These are phyloP conservation scores for Hymenochirus boettgeri DNA, from an alignment of 2,113 vertebrate species.

Conservation along the genomic window DNA sequence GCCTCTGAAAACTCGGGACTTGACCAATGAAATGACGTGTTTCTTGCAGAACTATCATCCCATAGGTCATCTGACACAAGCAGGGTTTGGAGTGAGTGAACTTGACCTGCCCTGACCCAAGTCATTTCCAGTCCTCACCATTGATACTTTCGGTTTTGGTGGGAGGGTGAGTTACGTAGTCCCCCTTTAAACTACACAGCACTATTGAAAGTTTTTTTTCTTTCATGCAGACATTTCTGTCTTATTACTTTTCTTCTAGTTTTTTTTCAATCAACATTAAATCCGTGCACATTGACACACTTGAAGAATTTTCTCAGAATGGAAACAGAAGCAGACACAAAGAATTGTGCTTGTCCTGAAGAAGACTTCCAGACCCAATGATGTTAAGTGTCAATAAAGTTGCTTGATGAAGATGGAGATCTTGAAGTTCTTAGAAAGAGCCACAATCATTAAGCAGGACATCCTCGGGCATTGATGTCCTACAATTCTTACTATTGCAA, in stretches of 20 bases:
- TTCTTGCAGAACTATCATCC: no score
- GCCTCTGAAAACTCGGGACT: no score
- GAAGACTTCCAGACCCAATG: background rate
- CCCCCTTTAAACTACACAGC: no score
- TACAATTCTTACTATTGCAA: slow-evolving; percentile 65
- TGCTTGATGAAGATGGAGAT: slow-evolving; percentile 84
- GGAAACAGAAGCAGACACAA: slow-evolving; percentile 6
- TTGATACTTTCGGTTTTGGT: no score
- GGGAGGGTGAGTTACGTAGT: no score
- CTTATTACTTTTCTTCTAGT: slow-evolving; percentile 55
- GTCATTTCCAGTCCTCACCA: no score
- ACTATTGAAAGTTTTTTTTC: no score
- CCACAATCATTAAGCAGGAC: slow-evolving; percentile 43
- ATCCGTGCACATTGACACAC: slow-evolving; percentile 54
- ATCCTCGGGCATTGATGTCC: slow-evolving; percentile 59
- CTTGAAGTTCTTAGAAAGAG: slow-evolving; percentile 73
- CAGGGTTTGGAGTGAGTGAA: no score
- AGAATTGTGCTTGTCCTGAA: background rate
- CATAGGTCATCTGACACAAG: no score
- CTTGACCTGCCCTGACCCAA: no score
- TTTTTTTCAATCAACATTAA: slow-evolving; percentile 81
- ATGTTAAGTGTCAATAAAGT: slow-evolving; percentile 35
- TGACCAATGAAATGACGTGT: no score
- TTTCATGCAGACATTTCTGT: background rate
- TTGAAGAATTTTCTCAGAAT: background rate